Evolutionary conservation across 2,113 vertebrate species (phyloP), one percentile per base, ranked within the genome.

Genomic region (Parotia lawesii): DNA sequence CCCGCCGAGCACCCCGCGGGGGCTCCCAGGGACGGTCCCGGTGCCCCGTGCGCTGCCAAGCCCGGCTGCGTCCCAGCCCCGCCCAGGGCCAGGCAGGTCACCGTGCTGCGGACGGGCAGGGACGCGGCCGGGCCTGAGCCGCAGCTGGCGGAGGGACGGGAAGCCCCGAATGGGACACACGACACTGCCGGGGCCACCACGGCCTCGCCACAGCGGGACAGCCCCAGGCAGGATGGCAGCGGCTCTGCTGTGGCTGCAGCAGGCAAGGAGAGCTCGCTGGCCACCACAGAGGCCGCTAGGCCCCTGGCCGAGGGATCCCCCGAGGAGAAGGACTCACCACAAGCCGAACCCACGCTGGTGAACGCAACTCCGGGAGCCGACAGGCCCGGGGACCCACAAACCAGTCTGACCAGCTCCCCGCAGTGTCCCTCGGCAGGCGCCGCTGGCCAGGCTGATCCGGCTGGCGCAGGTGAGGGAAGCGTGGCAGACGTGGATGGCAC

Each of bases 71-170:
- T 1, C 85, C 42, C 71, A 1, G 50, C 44, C 17, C 4, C 24
- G 44, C 81, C 95, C 86, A 53, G 85, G 40, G 40, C 96, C 51
- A 73, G 93, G 44, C 82, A 89, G 0, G 69, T 89, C 24, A 95
- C 90, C 0, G 95, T 96, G 74, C 93, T 95, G 61, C 69, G 95
- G 44, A 79, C 64, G 2, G 89, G 95, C 85, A 80, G n/a, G 80
- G 94, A 96, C 1, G 3, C 70, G 10, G 54, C 54, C 2, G 18
- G 79, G 38, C 4, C 42, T 1, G 64, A 53, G 27, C 42, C 14
- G 6, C 70, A 24, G 50, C 37, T 24, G 45, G 31, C 6, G 2
- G 80, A 56, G 16, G 21, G 9, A 14, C 74, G 42, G 15, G 66
- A 23, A 42, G 12, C 77, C 37, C 83, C 1, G 5, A 81, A 40